These are phyloP conservation scores for Scyliorhinus canicula DNA, from an alignment of 2,797 vertebrate genomes.

Conservation along the genomic window DNA sequence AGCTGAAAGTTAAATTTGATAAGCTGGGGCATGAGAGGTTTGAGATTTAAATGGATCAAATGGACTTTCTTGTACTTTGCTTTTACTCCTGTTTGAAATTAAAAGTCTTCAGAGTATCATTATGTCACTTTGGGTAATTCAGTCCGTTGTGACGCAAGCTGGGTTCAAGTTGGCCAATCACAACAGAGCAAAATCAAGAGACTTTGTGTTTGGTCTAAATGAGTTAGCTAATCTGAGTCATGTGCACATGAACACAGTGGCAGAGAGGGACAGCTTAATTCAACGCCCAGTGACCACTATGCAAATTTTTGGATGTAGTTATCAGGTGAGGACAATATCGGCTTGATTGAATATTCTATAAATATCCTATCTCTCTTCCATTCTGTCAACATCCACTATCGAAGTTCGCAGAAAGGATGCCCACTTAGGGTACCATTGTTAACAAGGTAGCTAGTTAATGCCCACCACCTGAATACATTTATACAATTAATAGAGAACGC, in stretches of 20 bases:
- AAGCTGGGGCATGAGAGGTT: not conserved
- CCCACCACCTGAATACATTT: not conserved
- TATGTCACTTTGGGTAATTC: not conserved
- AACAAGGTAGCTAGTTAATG: not conserved
- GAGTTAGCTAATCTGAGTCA: too few relatives aligned
- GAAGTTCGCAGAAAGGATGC: not conserved
- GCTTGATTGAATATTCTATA: not conserved
- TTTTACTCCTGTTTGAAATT: not conserved
- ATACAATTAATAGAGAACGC: not conserved
- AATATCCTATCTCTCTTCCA: not conserved
- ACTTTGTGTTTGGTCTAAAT: not conserved
- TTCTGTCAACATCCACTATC: not conserved
- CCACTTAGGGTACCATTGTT: not conserved
- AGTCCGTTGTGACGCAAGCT: not conserved
- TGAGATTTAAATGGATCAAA: not conserved
- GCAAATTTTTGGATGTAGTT: not conserved
- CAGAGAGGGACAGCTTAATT: not conserved
- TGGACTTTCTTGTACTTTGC: not conserved
- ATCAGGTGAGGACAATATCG: not conserved
- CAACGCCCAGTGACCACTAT: not conserved
- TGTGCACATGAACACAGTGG: not conserved
- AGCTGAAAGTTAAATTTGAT: not conserved
- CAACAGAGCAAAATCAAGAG: not conserved
- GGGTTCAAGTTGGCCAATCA: not conserved
- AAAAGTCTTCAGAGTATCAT: not conserved